Base-by-base conservation (phyloP, 2,113 vertebrate species). In the Scophthalmus maximus region DNA sequence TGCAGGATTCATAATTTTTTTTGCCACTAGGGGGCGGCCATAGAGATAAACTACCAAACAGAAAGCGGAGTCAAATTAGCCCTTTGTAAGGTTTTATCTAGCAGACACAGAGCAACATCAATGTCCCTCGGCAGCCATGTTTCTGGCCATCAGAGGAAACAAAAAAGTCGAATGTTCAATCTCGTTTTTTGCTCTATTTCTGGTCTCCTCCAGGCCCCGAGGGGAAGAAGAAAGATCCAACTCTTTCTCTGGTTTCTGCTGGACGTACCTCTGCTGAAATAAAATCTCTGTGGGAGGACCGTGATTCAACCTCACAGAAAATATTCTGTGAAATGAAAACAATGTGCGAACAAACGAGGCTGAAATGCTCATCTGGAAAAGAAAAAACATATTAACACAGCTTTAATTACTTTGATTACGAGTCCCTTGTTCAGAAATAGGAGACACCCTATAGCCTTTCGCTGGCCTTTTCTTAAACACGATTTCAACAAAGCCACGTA, bases 381-480 rank as follows among this genome's bases (percentile, higher is more conserved):
- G n/a, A n/a, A n/a, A 38, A 29, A 18, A n/a, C 5, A 20, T 4
- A 34, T 40, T 53, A 29, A 51, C 17, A 14, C 27, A 52, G 36
- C 22, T 49, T 36, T 38, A 29, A 64, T 36, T 23, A 18, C 27
- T 47, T 55, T 47, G 8, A 52, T 60, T 9, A 50, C 4, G 25
- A 25, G 42, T 29, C 49, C 10, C 49, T 27, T 32, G 14, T 30
- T 66, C 8, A 32, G 14, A 51, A 62, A 56, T 40, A 27, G 17
- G 18, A 50, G 10, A 6, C 29, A n/a, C n/a, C n/a, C n/a, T n/a
- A n/a, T n/a, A n/a, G n/a, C n/a, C n/a, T n/a, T n/a, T n/a, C n/a
- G n/a, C n/a, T n/a, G n/a, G n/a, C n/a, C n/a, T n/a, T n/a, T 73
- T 32, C 51, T 34, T 29, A 55, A 36, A 42, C n/a, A 8, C 12